These are phyloP conservation scores for Tylochromis polylepis DNA, from an alignment of 2,113 vertebrate species.

Conservation along the genomic window DNA sequence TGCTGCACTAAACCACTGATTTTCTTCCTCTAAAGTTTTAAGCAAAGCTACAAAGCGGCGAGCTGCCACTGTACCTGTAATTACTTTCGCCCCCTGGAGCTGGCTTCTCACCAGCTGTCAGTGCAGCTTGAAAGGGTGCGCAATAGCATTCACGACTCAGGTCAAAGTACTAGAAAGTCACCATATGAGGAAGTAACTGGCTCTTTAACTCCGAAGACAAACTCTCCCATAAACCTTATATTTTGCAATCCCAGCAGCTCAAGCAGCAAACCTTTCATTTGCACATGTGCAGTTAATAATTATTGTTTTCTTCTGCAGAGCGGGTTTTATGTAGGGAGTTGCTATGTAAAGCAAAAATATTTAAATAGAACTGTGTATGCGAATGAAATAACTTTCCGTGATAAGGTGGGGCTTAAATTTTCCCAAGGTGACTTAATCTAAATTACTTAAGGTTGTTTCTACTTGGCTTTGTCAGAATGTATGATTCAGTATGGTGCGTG, in stretches of 20 bases:
- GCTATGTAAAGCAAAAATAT: neutral
- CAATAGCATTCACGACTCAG: neutral
- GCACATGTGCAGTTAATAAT: neutral
- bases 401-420: slow-evolving; percentile 15
- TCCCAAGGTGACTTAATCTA: neutral
- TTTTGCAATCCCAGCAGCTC: neutral
- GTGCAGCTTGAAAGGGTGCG: neutral
- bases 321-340: neutral
- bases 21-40: neutral
- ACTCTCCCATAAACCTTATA: neutral
- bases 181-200: slow-evolving; percentile 15
- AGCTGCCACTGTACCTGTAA: slow-evolving; percentile 16
- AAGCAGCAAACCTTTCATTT: neutral
- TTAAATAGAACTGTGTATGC: neutral
- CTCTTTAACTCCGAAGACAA: neutral
- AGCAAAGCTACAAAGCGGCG: neutral
- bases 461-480: slow-evolving; percentile 1
- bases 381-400: neutral
- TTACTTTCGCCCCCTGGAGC: neutral
- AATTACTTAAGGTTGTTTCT: slow-evolving; percentile 1
- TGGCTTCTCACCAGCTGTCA: slow-evolving; percentile 14
- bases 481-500: slow-evolving; percentile 23
- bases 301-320: neutral
- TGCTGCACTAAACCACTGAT: neutral
- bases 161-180: neutral